phyloP scores from a whole-genome alignment of 2,888 invertebrate genomes.

The Xanthostigma xanthostigma region DNA sequence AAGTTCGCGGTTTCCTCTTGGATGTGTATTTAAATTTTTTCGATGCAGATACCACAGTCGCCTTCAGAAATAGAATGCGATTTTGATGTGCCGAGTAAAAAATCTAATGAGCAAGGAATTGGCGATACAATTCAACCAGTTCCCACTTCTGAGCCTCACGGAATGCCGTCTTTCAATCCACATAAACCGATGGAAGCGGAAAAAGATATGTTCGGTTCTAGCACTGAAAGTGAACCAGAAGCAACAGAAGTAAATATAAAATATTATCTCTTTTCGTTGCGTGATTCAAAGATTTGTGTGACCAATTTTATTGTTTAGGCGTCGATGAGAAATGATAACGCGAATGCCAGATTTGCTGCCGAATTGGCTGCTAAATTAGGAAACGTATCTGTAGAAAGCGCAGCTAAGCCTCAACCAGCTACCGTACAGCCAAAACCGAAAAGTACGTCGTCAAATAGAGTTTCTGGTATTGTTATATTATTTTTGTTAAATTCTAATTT shows the following conservation, averaged over 20 bases:
- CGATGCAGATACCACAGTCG: no score
- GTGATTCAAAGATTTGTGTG: background rate
- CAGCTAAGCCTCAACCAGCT: constrained; percentile 16
- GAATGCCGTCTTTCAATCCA: no score
- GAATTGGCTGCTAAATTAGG: constrained; percentile 44
- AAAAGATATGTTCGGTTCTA: background rate
- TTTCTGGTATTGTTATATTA: constrained; percentile 5
- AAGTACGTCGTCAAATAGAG: constrained; percentile 1
- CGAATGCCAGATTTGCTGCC: constrained; percentile 37
- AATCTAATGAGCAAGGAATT: no score
- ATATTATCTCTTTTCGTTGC: background rate
- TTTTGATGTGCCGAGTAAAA: no score
- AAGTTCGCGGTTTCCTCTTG: no score
- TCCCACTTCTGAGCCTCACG: no score
- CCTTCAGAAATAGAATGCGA: no score
- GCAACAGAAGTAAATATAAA: background rate
- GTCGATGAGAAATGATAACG: constrained; percentile 1
- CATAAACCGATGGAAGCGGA: background rate
- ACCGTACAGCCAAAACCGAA: constrained; percentile 32
- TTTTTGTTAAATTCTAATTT: background rate
- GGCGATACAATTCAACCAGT: no score
- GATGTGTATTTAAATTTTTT: no score
- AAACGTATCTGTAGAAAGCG: constrained; percentile 26
- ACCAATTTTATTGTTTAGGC: background rate
- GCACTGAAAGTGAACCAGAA: background rate